These are phyloP conservation scores for Parnassius smintheus DNA, from an alignment of 2,888 invertebrate species.

Conservation along the genomic window DNA sequence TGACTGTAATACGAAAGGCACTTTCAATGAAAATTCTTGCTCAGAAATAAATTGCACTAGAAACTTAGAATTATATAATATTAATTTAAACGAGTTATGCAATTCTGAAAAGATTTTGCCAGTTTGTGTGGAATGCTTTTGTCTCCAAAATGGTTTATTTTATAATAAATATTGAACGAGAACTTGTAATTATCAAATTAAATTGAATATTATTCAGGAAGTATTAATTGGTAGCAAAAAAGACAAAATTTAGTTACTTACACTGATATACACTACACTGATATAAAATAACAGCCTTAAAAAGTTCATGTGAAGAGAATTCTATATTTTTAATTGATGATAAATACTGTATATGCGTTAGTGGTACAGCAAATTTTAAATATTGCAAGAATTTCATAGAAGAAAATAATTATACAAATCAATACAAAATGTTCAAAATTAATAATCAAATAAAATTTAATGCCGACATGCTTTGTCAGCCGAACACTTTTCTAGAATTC, in stretches of 20 bases:
- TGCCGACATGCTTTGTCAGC: slow-evolving; percentile 49
- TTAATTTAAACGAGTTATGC: slow-evolving; percentile 43
- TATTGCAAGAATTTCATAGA: slow-evolving; percentile 44
- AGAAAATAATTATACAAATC: slow-evolving; percentile 13
- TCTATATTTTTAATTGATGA: slow-evolving; percentile 52
- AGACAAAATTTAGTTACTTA: slow-evolving; percentile 43
- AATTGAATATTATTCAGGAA: slow-evolving; percentile 52
- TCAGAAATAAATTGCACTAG: slow-evolving; percentile 56
- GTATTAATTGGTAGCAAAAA: slow-evolving; percentile 44
- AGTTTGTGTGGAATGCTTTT: slow-evolving; percentile 64
- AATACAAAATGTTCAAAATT: slow-evolving; percentile 23
- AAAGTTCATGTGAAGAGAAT: slow-evolving; percentile 51
- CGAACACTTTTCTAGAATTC: slow-evolving; percentile 62
- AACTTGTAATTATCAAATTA: slow-evolving; percentile 53
- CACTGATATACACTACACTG: slow-evolving; percentile 38
- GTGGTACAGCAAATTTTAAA: slow-evolving; percentile 48
- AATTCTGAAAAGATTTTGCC: slow-evolving; percentile 59
- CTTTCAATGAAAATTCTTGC: slow-evolving; percentile 53
- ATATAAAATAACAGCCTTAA: slow-evolving; percentile 35
- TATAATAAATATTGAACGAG: slow-evolving; percentile 54
- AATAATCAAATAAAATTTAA: slow-evolving; percentile 10
- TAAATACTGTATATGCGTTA: slow-evolving; percentile 61
- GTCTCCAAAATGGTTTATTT: slow-evolving; percentile 47
- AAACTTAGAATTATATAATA: slow-evolving; percentile 39
- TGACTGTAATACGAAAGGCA: slow-evolving; percentile 52